Evolutionary conservation across 64 coral and sea anemone genomes (phyloP).

Genomic region (Actinia equina): DNA sequence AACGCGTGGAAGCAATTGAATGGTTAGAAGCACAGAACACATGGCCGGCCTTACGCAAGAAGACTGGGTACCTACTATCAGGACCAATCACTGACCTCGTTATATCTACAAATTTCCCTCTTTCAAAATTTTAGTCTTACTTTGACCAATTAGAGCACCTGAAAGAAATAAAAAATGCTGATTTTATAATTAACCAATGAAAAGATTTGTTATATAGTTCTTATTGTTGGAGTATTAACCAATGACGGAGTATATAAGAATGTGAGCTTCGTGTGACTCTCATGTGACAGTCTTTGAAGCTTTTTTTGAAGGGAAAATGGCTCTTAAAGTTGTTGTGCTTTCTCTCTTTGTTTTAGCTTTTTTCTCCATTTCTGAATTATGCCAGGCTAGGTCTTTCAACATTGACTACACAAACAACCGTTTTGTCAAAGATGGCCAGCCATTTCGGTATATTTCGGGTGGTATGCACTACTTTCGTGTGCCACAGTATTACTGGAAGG

Average conservation of each 20-base stretch:
- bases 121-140: neutral
- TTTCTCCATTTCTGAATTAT: neutral
- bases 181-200: neutral
- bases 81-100: neutral
- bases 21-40: constrained; percentile 49
- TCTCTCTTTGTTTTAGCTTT: neutral
- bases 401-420: constrained; percentile 87
- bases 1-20: constrained; percentile 70
- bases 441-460: constrained; percentile 94
- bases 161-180: neutral
- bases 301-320: neutral
- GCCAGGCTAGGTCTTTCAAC: constrained; percentile 34
- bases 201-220: neutral
- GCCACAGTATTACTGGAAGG: constrained; percentile 92
- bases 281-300: neutral
- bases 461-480: constrained; percentile 93
- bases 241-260: neutral
- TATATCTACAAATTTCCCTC: neutral
- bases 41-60: constrained; percentile 24
- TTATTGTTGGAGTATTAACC: neutral
- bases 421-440: constrained; percentile 93
- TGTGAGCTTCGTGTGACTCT: neutral
- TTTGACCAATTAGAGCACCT: neutral
- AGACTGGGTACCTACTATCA: neutral
- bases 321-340: neutral